These are phyloP conservation scores for Leucopternis melanops DNA, from an alignment of 2,113 vertebrate species.

Conservation along the genomic window DNA sequence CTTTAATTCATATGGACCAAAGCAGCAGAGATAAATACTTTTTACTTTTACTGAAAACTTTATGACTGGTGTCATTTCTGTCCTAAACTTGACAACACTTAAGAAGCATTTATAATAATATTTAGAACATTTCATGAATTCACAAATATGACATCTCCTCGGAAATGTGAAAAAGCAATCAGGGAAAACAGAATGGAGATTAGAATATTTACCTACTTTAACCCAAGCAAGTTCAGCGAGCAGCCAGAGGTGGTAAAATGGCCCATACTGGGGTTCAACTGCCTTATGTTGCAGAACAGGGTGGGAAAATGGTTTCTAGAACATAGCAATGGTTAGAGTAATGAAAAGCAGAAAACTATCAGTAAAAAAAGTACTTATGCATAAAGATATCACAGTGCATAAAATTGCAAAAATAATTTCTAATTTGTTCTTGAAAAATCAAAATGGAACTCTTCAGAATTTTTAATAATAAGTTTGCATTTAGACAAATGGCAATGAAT, in stretches of 20 bases:
- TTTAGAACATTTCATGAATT: background rate
- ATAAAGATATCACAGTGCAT: background rate
- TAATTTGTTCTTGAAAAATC: background rate
- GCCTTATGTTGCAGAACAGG: background rate
- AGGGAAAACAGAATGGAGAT: background rate
- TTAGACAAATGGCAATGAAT: background rate
- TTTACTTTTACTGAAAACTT: background rate
- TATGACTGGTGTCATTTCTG: background rate
- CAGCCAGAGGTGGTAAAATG: background rate
- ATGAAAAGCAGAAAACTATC: background rate
- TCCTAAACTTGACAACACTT: background rate
- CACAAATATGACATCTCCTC: background rate
- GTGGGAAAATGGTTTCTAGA: background rate
- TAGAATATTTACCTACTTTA: background rate
- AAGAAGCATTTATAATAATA: background rate
- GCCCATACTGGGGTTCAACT: background rate
- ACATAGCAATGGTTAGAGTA: background rate
- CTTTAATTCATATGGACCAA: background rate
- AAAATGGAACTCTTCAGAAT: background rate
- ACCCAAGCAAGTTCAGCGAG: background rate
- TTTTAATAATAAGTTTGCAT: background rate
- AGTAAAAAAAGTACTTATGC: background rate
- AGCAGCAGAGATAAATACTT: background rate
- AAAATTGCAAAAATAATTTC: background rate
- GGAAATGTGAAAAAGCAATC: background rate